phyloP scores from a whole-genome alignment of 2,113 vertebrate species.

The Catharus bicknelli region DNA sequence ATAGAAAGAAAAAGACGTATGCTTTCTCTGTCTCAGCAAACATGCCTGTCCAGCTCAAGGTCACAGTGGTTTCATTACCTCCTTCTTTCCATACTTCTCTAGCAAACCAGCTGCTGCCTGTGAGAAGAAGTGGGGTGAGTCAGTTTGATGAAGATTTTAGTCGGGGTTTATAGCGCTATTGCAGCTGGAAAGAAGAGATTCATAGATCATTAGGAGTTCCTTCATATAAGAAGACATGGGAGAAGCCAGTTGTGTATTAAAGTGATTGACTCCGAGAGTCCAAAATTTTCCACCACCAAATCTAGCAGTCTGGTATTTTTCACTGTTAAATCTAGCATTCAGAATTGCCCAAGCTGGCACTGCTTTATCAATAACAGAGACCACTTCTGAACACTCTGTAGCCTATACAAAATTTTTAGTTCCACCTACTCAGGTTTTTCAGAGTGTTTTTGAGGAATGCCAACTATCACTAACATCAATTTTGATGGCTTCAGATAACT shows the following conservation, averaged over 20 bases:
- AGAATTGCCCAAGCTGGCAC: not conserved
- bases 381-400: not conserved
- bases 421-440: not conserved
- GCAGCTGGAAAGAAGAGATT: not conserved
- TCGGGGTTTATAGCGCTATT: not conserved
- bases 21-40: not conserved
- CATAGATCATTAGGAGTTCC: not conserved
- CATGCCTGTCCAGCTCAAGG: not conserved
- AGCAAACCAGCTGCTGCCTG: not conserved
- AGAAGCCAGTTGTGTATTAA: not conserved
- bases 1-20: not conserved
- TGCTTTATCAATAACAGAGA: not conserved
- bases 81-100: not conserved
- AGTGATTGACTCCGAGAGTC: not conserved
- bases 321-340: not conserved
- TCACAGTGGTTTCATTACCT: not conserved
- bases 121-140: not conserved
- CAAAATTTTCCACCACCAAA: not conserved
- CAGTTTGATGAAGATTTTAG: not conserved
- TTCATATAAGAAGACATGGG: not conserved
- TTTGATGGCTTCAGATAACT: not conserved
- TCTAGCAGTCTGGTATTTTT: not conserved
- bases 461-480: not conserved
- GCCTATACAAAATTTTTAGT: not conserved
- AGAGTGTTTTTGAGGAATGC: not conserved